phyloP scores from a whole-genome alignment of 2,113 vertebrate species.

The Oryzias javanicus region DNA sequence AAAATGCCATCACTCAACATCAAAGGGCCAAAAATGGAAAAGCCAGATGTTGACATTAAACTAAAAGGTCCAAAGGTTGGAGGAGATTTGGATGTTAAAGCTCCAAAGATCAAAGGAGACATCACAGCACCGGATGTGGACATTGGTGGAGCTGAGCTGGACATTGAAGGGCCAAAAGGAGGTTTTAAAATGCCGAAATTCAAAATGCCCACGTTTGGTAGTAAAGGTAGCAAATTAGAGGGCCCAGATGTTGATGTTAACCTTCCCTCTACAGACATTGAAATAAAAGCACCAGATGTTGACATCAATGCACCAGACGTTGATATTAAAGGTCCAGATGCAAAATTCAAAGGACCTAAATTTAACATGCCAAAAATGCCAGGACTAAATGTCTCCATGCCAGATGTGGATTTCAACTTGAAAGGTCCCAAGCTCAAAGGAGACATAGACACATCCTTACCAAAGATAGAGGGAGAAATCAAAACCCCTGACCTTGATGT shows the following conservation, averaged over 20 bases:
- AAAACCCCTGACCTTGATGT: conserved; percentile 5
- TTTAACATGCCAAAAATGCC: conserved; percentile 22
- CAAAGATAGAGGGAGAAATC: conserved; percentile 18
- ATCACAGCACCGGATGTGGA: conserved; percentile 7
- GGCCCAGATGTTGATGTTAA: conserved; percentile 3
- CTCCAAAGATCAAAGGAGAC: conserved; percentile 27
- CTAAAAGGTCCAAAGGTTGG: conserved; percentile 64
- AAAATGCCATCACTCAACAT: conserved; percentile 1
- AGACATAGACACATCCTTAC: conserved; percentile 19
- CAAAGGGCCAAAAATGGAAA: conserved; percentile 9
- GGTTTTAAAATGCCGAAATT: conserved; percentile 55
- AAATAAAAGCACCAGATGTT: neutral
- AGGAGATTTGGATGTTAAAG: conserved; percentile 63
- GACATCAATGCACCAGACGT: neutral
- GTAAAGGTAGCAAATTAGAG: neutral
- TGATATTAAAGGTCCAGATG: conserved; percentile 10
- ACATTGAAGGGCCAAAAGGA: conserved; percentile 22
- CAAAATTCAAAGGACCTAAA: neutral
- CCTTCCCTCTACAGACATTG: neutral
- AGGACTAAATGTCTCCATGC: conserved; percentile 20
- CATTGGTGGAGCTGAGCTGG: conserved; percentile 7
- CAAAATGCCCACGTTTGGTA: conserved; percentile 46
- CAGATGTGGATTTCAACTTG: conserved; percentile 20
- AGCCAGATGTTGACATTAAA: conserved; percentile 62
- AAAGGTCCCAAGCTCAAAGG: conserved; percentile 35